phyloP scores from a whole-genome alignment of 2,888 invertebrate species.

The Agapostemon virescens region DNA sequence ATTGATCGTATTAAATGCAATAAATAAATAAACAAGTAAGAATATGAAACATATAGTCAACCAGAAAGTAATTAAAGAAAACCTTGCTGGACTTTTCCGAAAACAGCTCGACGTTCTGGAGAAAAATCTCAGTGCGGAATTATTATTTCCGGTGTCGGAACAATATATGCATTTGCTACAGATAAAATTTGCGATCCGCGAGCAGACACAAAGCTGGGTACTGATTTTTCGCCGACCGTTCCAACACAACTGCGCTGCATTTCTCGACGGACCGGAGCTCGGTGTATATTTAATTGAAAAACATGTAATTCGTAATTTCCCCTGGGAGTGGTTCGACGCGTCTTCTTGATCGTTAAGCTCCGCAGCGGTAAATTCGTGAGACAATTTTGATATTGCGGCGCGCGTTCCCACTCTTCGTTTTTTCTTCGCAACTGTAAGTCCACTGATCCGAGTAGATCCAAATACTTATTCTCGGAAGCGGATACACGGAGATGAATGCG shows the following conservation, averaged over 20 bases:
- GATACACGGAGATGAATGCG: neutral
- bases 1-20: neutral
- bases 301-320: constrained; percentile 71
- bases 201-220: neutral
- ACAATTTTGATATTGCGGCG: constrained; percentile 42
- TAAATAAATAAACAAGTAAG: neutral
- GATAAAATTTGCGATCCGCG: constrained; percentile 23
- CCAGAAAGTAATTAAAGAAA: neutral
- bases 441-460: neutral
- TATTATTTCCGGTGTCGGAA: neutral
- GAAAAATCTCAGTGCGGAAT: neutral
- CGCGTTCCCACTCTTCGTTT: neutral
- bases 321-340: constrained; percentile 42
- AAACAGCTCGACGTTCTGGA: neutral
- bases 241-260: constrained; percentile 33
- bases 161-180: neutral
- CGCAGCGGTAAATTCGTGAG: constrained; percentile 41
- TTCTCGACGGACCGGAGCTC: constrained; percentile 53
- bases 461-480: constrained; percentile 16
- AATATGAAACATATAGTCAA: neutral
- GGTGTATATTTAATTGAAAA: constrained; percentile 67
- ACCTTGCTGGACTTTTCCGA: neutral
- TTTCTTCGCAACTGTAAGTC: neutral
- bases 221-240: constrained; percentile 36
- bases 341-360: constrained; percentile 46